Evolutionary conservation across 2,888 invertebrate genomes (phyloP), one percentile per base, ranked within the genome.

Genomic region (Trichogramma dendrolimi): DNA sequence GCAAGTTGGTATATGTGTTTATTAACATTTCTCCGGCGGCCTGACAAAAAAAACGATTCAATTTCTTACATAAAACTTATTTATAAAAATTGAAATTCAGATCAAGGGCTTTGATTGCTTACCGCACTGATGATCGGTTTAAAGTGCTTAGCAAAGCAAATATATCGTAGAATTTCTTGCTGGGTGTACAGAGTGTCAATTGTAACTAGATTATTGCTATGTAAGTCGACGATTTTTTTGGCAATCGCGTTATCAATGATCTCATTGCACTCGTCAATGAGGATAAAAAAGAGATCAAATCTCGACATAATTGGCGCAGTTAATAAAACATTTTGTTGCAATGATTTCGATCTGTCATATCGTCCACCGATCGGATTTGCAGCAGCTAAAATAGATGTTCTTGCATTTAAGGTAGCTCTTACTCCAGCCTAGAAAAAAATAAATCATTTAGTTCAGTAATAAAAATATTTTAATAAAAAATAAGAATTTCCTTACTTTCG

Each of bases 241-340:
- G 98, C 99, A 64, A 99, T 97, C 0, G 97, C 96, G 75, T 95
- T 97, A 80, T 99, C 99, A 0, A 93, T 88, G 70, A 96, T 88
- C 81, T 94, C 94, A 77, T 93, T 94, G 75, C 94, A 94, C 77
- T 99, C 98, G 77, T 99, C 99, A 2, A 98, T 92, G 1, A 99
- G 83, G 69, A 99, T 94, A 81, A 99, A 99, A 82, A 99, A 99
- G 11, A 99, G 82, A 81, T 99, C 99, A 80, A 99, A 99, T 70
- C 99, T 86, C 0, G 98, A 98, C 97, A 99, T 97, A 73, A 99
- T 96, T 0, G 99, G 98, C 0, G 98, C 96, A 0, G 94, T 90
- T 11, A 99, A 81, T 0, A 89, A 85, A 3, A 99, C 91, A 79
- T 99, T 99, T 76, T 97, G 96, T 71, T 96, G 94, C 4, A 99